Percentiles rank a stretch among this genome's conserved stretches.
phyloP scores from a whole-genome alignment of 2,113 vertebrate species.

The Pygoscelis adeliae region DNA sequence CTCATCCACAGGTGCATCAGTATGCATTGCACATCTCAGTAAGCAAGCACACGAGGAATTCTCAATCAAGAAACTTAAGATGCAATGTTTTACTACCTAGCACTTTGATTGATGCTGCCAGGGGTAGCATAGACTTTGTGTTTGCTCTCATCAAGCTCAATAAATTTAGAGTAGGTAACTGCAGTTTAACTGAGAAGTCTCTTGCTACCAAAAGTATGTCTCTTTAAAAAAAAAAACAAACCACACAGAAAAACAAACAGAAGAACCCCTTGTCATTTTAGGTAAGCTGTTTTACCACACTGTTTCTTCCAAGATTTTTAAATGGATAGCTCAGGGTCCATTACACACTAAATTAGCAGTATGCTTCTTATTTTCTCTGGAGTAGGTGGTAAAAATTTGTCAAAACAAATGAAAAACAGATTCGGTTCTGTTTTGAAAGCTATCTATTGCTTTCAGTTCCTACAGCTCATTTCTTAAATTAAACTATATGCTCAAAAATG shows the following conservation, averaged over 20 bases:
- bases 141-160: not conserved
- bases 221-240: not conserved
- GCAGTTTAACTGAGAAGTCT: not conserved
- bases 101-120: conserved; percentile 13
- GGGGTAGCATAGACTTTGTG: not conserved
- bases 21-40: not conserved
- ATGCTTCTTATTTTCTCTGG: not conserved
- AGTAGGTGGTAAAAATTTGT: not conserved
- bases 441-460: not conserved
- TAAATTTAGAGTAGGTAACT: not conserved
- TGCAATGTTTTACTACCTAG: not conserved
- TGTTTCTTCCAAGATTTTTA: not conserved
- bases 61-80: not conserved
- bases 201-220: not conserved
- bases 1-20: conserved; percentile 1
- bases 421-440: not conserved
- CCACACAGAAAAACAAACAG: not conserved
- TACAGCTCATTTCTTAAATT: not conserved
- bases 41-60: conserved; percentile 38
- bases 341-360: not conserved
- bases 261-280: not conserved
- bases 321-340: not conserved
- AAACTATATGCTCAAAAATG: not conserved
- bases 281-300: not conserved
- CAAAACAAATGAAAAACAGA: not conserved